These are phyloP conservation scores for Chaitophorus viminalis DNA, from an alignment of 2,888 invertebrate species.

Conservation along the genomic window DNA sequence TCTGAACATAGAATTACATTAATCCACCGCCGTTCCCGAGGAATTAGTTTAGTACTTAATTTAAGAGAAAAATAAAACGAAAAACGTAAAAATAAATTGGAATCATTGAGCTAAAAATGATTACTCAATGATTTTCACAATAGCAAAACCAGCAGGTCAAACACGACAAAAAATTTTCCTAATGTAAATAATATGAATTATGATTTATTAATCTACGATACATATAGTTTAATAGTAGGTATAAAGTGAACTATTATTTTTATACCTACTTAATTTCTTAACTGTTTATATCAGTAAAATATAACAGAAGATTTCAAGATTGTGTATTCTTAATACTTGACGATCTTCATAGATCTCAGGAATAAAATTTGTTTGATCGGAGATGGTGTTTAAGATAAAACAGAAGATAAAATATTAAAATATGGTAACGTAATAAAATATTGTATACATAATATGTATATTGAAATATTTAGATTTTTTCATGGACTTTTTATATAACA, in stretches of 20 bases:
- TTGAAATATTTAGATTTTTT: neutral
- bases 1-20: conserved; percentile 1
- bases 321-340: neutral
- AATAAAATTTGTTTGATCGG: neutral
- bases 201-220: neutral
- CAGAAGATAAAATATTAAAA: neutral
- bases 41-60: conserved; percentile 36
- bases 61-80: neutral
- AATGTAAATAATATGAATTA: neutral
- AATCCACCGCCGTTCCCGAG: neutral
- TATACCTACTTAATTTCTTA: neutral
- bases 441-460: too few species aligned
- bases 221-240: neutral
- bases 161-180: neutral
- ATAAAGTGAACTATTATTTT: neutral
- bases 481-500: neutral
- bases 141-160: neutral
- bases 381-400: neutral
- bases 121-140: conserved; percentile 11
- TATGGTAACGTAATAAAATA: neutral
- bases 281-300: neutral
- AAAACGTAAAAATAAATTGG: neutral
- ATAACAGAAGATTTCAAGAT: neutral
- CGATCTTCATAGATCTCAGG: neutral
- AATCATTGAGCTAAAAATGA: conserved; percentile 9